A percentile compares a stretch with the other conserved stretches of the same genome.
phyloP scores from a whole-genome alignment of 2,113 vertebrate species.

The Morone saxatilis region DNA sequence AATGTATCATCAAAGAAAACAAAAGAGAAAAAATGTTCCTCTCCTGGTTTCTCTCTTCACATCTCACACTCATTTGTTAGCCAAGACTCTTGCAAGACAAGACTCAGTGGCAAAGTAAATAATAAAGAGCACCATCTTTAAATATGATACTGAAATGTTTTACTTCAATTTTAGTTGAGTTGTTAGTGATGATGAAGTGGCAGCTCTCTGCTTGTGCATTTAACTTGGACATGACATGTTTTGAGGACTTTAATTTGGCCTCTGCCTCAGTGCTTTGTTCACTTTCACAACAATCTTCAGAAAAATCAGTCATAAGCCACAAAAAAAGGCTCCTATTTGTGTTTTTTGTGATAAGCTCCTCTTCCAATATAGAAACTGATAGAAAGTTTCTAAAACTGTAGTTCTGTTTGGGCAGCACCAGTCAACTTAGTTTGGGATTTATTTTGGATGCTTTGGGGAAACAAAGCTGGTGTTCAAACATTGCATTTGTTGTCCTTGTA shows the following conservation, averaged over 20 bases:
- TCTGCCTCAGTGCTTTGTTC: neutral
- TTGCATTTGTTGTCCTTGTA: neutral
- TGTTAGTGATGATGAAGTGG: too few species aligned
- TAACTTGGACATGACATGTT: neutral
- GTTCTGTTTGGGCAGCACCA: neutral
- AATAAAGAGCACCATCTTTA: neutral
- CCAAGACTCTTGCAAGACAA: neutral
- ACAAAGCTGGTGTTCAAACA: conserved; percentile 6
- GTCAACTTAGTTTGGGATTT: neutral
- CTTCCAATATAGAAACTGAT: neutral
- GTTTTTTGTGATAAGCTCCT: too few species aligned
- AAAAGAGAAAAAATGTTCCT: neutral
- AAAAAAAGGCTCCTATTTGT: neutral
- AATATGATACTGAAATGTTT: neutral
- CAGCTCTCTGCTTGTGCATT: neutral
- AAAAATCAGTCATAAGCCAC: neutral
- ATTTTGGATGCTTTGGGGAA: conserved; percentile 6
- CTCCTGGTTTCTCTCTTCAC: neutral
- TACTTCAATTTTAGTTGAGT: too few species aligned
- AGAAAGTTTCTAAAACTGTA: neutral
- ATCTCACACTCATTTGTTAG: neutral
- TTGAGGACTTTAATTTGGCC: neutral
- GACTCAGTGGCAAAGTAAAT: neutral
- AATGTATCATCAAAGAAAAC: conserved; percentile 15
- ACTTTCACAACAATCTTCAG: neutral